Evolutionary conservation across 2,888 invertebrate species (phyloP), one percentile per base, ranked within the genome.

Genomic region (Leucozona laternaria): DNA sequence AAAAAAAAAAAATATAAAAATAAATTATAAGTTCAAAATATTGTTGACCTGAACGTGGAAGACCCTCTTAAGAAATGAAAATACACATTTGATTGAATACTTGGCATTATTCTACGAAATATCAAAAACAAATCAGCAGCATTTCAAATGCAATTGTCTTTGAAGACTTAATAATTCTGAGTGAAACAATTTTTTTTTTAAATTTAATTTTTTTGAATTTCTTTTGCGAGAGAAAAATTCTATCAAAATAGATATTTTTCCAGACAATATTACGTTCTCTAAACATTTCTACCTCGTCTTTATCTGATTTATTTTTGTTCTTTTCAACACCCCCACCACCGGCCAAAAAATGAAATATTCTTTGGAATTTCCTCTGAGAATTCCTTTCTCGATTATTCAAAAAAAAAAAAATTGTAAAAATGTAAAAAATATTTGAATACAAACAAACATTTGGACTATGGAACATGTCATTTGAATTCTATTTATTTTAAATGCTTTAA

Each of bases 401-500:
- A 28, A 13, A 11, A n/a, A 1, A 50, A 25, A 37, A 40, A 40
- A 40, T 40, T 31, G 22, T 60, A 55, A 70, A 70, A 37, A 55
- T 70, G n/a, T 70, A 40, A 34, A 55, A 70, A 40, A 22, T 70
- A 37, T 37, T 31, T 22, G 11, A 43, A 45, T 60, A 62, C 37
- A 76, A 58, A 62, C 25, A 60, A 57, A 60, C 31, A 68, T 50
- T 40, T 68, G 15, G 22, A 20, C 62, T 17, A 7, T 77, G 77
- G 64, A 71, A 66, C 77, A 66, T 77, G 71, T 72, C 81, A 72
- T 48, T 58, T 57, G 25, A 71, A 45, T 71, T 81, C 57, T 50
- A 64, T 76, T 70, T 64, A 60, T 76, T 55, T 70, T 53, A 70
- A 76, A 79, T 68, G 13, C 58, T 72, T 72, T 66, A 40, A 64